Evolutionary conservation across 1,140 invertebrate species (phyloP).

Genomic region (Druon quercuslanigerum): DNA sequence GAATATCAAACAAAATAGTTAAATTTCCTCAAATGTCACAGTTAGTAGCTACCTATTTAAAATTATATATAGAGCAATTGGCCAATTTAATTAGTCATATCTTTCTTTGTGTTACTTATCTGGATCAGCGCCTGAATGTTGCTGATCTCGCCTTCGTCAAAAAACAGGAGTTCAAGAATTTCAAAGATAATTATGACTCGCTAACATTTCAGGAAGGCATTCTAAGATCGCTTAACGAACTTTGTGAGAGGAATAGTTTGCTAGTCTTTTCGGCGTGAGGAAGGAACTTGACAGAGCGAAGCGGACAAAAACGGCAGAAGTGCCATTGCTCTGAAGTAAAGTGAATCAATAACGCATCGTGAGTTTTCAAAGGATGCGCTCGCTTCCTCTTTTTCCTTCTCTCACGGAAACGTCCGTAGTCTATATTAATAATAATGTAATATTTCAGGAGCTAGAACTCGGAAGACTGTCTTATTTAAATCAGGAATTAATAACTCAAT

Average conservation of each 20-base stretch:
- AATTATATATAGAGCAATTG: no score
- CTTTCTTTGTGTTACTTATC: no score
- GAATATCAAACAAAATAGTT: no score
- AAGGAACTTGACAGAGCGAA: background rate
- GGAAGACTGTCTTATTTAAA: background rate
- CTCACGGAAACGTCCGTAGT: constrained; percentile 29
- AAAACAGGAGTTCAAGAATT: background rate
- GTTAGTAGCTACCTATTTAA: no score
- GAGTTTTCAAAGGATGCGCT: constrained; percentile 27
- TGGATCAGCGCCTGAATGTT: background rate
- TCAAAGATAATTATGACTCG: constrained; percentile 17
- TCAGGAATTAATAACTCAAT: background rate
- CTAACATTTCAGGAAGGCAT: constrained; percentile 3
- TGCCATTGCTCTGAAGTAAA: constrained; percentile 26
- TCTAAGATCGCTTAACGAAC: constrained; percentile 30
- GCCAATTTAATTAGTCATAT: no score
- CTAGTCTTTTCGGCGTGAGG: constrained; percentile 2
- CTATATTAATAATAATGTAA: constrained; percentile 7
- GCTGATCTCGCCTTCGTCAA: constrained; percentile 1
- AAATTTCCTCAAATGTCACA: no score
- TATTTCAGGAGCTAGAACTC: constrained; percentile 9
- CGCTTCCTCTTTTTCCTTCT: constrained; percentile 23
- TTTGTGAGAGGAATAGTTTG: constrained; percentile 26
- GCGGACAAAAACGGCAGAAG: constrained; percentile 17
- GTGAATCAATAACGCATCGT: constrained; percentile 29